These are phyloP conservation scores for Acanthaster planci DNA, from an alignment of 35 echinoderm and acorn worm genomes.

Conservation along the genomic window DNA sequence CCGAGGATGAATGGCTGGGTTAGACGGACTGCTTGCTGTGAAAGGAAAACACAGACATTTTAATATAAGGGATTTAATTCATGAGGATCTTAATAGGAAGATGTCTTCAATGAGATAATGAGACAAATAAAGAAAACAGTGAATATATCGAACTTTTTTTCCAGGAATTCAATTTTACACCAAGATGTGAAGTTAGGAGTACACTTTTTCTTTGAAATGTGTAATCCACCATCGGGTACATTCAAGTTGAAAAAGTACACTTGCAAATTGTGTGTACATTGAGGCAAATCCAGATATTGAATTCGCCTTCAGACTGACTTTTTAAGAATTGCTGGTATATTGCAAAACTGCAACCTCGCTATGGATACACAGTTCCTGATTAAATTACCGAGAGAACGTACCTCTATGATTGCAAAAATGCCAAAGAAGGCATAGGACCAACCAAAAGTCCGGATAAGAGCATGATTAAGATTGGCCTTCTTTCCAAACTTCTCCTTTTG, in stretches of 20 bases:
- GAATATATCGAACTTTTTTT: no score
- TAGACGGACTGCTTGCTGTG: slow-evolving; percentile 72
- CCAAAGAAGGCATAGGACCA: slow-evolving; percentile 44
- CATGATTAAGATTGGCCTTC: slow-evolving; percentile 54
- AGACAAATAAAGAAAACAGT: no score
- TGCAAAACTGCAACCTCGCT: neutral
- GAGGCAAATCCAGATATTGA: no score
- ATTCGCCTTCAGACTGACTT: no score
- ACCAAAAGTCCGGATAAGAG: slow-evolving; percentile 49
- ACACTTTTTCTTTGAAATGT: no score
- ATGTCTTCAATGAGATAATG: no score
- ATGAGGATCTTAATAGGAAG: no score
- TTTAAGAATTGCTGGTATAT: neutral
- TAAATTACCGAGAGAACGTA: neutral
- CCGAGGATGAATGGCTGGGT: slow-evolving; percentile 79
- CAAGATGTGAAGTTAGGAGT: neutral
- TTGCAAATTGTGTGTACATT: no score
- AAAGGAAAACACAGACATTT: neutral
- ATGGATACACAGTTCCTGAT: no score
- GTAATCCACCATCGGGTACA: no score
- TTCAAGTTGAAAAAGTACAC: no score
- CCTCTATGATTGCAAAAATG: slow-evolving; percentile 56
- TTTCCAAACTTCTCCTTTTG: slow-evolving; percentile 12
- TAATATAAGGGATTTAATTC: neutral
- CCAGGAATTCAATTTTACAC: neutral